Percentiles rank a stretch among this genome's conserved stretches.
Evolutionary conservation across 1,140 invertebrate genomes (phyloP).

Genomic region (Magallana ariakensis): DNA sequence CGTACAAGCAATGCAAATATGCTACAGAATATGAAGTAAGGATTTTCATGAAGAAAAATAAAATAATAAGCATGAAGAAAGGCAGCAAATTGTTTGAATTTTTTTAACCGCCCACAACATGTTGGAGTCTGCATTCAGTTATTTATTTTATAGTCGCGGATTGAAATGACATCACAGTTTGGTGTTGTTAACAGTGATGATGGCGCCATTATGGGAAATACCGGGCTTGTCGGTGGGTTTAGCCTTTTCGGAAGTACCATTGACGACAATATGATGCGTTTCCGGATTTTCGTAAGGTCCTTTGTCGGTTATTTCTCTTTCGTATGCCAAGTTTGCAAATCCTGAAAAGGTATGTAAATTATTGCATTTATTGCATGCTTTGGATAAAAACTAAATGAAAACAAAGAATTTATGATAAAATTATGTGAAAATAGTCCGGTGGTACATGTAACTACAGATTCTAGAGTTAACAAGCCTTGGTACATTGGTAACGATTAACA

Average conservation of each 20-base stretch:
- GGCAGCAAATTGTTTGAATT: no score
- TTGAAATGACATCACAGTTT: not conserved
- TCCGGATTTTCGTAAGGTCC: not conserved
- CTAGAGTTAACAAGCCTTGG: no score
- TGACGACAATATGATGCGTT: not conserved
- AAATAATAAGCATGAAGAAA: no score
- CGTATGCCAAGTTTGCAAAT: not conserved
- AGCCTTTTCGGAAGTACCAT: not conserved
- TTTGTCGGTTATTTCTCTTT: not conserved
- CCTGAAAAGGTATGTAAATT: not conserved
- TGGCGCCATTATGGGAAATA: not conserved
- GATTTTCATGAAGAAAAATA: no score
- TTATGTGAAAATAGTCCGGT: not conserved
- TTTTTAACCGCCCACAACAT: no score
- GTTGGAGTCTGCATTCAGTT: no score
- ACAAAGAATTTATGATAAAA: not conserved
- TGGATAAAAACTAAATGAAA: not conserved
- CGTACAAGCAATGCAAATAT: no score
- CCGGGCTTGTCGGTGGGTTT: not conserved
- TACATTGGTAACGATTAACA: no score
- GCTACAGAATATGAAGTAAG: no score
- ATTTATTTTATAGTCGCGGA: no score
- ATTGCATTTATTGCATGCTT: no score
- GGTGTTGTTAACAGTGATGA: not conserved
- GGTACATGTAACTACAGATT: no score